phyloP scores from a whole-genome alignment of 1,140 invertebrate genomes.

The Apolygus lucorum region DNA sequence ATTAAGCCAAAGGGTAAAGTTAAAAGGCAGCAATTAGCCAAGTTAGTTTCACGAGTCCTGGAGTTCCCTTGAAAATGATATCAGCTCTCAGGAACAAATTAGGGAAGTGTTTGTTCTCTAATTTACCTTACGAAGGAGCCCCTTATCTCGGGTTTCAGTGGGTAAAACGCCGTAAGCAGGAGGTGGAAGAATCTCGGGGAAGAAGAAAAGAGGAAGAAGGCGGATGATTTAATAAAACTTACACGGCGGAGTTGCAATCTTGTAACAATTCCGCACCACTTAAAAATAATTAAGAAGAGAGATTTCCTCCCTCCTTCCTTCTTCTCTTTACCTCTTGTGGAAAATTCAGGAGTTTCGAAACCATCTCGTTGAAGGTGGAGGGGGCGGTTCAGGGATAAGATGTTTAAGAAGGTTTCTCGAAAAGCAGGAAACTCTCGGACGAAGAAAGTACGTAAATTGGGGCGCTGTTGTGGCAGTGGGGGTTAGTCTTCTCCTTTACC shows the following conservation, averaged over 20 bases:
- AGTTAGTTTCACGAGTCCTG: background rate
- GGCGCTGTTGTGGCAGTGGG: background rate
- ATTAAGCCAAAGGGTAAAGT: background rate
- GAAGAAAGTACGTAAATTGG: background rate
- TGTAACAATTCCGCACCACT: slow-evolving; percentile 28
- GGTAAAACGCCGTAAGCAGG: background rate
- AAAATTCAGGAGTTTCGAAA: background rate
- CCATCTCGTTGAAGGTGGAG: background rate
- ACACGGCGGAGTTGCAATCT: slow-evolving; percentile 20
- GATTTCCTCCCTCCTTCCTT: background rate
- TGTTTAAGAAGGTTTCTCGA: background rate
- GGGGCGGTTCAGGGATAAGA: background rate
- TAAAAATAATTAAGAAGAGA: slow-evolving; percentile 26
- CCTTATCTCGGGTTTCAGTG: background rate
- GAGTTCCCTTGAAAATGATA: background rate
- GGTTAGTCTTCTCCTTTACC: background rate
- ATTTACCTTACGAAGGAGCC: slow-evolving; percentile 16
- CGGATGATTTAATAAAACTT: slow-evolving; percentile 27
- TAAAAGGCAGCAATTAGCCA: slow-evolving; percentile 18
- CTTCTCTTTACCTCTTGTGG: background rate
- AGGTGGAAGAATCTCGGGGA: background rate
- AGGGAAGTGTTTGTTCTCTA: slow-evolving; percentile 19
- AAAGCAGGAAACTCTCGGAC: slow-evolving; percentile 2
- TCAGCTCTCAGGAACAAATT: background rate
- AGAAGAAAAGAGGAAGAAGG: background rate